phyloP scores from a whole-genome alignment of 2,888 invertebrate species.

The Neoitamus cyanurus region DNA sequence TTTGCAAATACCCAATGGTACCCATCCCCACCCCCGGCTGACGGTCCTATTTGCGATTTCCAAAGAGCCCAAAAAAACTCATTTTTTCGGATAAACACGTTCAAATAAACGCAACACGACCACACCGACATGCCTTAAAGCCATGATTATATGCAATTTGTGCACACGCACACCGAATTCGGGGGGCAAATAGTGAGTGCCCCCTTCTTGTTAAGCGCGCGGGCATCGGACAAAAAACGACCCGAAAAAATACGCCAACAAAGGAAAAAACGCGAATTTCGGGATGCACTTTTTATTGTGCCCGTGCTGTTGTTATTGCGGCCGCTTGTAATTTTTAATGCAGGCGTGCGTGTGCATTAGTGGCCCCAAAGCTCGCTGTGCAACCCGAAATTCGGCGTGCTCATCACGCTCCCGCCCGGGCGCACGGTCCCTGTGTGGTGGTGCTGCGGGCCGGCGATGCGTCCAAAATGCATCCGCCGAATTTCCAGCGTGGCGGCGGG shows the following conservation, averaged over 20 bases:
- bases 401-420: background rate
- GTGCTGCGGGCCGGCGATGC: background rate
- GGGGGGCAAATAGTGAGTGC: slow-evolving; percentile 41
- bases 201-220: slow-evolving; percentile 42
- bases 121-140: slow-evolving; percentile 25
- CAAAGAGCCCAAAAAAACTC: slow-evolving; percentile 8
- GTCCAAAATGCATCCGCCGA: slow-evolving; percentile 33
- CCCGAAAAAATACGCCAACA: background rate
- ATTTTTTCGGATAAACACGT: slow-evolving; percentile 47
- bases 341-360: slow-evolving; percentile 45
- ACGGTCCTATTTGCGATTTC: slow-evolving; percentile 18
- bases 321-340: slow-evolving; percentile 43
- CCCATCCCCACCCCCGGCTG: slow-evolving; percentile 10
- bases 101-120: slow-evolving; percentile 43
- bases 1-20: slow-evolving; percentile 37
- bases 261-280: slow-evolving; percentile 21
- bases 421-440: background rate
- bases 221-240: slow-evolving; percentile 5
- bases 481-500: background rate
- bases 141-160: slow-evolving; percentile 44
- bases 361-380: slow-evolving; percentile 23
- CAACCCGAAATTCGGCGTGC: slow-evolving; percentile 31
- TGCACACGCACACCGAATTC: slow-evolving; percentile 41
- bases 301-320: slow-evolving; percentile 24
- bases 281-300: slow-evolving; percentile 45